phyloP scores from a whole-genome alignment of 2,888 invertebrate genomes.

The Micropterix aruncella region DNA sequence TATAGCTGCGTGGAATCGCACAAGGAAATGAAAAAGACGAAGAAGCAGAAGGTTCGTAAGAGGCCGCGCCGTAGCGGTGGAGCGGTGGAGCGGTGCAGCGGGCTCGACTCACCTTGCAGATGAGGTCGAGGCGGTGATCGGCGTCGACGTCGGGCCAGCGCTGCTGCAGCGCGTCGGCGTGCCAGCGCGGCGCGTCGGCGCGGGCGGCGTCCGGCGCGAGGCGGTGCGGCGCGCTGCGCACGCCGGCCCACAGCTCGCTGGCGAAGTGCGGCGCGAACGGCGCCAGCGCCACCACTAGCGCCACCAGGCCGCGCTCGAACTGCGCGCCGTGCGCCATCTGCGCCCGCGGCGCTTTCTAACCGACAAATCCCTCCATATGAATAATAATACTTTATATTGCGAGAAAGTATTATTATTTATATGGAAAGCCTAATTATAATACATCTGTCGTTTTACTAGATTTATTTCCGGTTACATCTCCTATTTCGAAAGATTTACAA shows the following conservation, averaged over 20 bases:
- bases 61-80: no score
- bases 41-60: no score
- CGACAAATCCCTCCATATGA: conserved; percentile 8
- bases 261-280: conserved; percentile 88
- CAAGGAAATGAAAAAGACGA: no score
- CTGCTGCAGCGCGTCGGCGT: conserved; percentile 58
- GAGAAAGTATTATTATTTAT: no score
- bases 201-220: conserved; percentile 28
- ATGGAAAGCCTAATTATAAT: no score
- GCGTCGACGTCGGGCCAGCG: conserved; percentile 64
- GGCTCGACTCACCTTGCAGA: conserved; percentile 41
- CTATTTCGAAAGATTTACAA: no score
- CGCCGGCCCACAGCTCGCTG: conserved; percentile 79
- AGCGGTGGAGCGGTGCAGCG: no score
- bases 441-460: no score
- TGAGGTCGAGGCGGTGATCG: conserved; percentile 49
- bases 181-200: conserved; percentile 55
- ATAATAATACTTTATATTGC: conserved; percentile 5
- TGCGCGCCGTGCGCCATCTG: conserved; percentile 49
- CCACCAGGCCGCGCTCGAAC: conserved; percentile 66
- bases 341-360: conserved; percentile 42
- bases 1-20: no score
- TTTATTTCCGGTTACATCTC: no score
- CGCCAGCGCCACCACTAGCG: conserved; percentile 70
- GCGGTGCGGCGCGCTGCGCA: conserved; percentile 47